Conservation (phyloP, 1,140 invertebrate species). For the Pachypeltis micranthus region DNA sequence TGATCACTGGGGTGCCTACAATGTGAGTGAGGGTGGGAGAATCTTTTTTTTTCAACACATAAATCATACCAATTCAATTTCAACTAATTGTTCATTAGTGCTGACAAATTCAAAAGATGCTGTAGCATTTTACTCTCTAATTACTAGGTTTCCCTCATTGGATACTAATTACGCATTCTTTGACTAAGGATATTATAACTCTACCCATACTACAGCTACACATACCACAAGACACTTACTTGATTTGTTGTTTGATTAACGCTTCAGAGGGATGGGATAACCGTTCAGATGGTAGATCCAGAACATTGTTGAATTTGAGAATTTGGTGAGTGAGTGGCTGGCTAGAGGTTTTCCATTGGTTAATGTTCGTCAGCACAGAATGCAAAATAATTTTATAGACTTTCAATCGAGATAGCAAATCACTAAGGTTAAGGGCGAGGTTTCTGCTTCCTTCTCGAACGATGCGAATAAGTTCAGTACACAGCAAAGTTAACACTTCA, state of each 20-base stretch:
- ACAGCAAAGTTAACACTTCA: slow-evolving; percentile 64
- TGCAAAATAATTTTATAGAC: slow-evolving; percentile 81
- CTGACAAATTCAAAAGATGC: no score
- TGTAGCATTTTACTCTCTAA: no score
- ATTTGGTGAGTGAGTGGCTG: slow-evolving; percentile 68
- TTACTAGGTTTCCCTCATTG: no score
- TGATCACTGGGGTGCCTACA: no score
- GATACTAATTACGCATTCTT: no score
- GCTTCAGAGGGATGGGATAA: slow-evolving; percentile 55
- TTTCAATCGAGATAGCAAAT: slow-evolving; percentile 69
- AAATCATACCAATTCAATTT: no score
- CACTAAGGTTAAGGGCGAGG: slow-evolving; percentile 69
- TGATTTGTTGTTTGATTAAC: slow-evolving; percentile 63
- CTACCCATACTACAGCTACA: no score
- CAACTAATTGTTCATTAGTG: no score
- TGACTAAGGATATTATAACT: slow-evolving; percentile 19
- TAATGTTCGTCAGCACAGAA: slow-evolving; percentile 58
- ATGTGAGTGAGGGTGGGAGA: no score
- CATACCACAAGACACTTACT: slow-evolving; percentile 31
- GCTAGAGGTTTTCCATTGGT: slow-evolving; percentile 26
- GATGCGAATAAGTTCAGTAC: slow-evolving; percentile 65
- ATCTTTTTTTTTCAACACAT: no score
- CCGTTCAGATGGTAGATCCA: slow-evolving; percentile 42
- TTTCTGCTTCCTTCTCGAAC: slow-evolving; percentile 71
- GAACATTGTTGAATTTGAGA: slow-evolving; percentile 59